These are phyloP conservation scores for Phorcus lineatus DNA, from an alignment of 2,888 invertebrate species.

Conservation along the genomic window DNA sequence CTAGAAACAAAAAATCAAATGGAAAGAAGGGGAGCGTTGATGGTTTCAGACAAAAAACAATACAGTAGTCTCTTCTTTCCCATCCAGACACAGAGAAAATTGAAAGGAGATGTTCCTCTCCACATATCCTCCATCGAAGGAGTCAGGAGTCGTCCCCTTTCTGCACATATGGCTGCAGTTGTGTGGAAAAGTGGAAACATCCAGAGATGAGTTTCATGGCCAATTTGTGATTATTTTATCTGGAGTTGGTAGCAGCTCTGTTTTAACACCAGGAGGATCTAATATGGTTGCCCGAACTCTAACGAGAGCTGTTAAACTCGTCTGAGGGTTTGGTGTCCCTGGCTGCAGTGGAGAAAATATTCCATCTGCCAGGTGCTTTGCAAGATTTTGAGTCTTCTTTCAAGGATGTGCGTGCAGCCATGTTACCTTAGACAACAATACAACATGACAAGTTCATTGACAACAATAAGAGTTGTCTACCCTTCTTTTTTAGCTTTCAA, in stretches of 20 bases:
- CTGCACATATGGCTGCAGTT: neutral
- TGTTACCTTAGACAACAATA: neutral
- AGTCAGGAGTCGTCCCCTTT: neutral
- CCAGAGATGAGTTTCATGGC: slow-evolving; percentile 18
- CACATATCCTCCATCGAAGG: neutral
- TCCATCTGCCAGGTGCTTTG: neutral
- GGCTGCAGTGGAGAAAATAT: neutral
- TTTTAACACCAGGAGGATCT: neutral
- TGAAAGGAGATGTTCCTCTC: neutral
- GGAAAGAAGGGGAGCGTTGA: too few relatives aligned
- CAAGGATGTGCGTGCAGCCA: neutral
- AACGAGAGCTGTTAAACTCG: neutral
- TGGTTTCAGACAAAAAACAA: too few relatives aligned
- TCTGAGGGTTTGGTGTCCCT: neutral
- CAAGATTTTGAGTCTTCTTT: neutral
- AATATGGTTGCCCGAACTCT: neutral
- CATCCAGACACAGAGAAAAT: too few relatives aligned
- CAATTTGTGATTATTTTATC: slow-evolving; percentile 26
- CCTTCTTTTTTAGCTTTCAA: neutral
- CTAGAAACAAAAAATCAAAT: too few relatives aligned
- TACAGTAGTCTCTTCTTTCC: too few relatives aligned
- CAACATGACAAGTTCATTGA: neutral
- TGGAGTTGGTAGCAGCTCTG: neutral
- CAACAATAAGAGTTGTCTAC: neutral
- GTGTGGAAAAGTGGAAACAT: neutral